Base-by-base conservation (phyloP, 2,888 invertebrate species). In the Callimorpha dominula region DNA sequence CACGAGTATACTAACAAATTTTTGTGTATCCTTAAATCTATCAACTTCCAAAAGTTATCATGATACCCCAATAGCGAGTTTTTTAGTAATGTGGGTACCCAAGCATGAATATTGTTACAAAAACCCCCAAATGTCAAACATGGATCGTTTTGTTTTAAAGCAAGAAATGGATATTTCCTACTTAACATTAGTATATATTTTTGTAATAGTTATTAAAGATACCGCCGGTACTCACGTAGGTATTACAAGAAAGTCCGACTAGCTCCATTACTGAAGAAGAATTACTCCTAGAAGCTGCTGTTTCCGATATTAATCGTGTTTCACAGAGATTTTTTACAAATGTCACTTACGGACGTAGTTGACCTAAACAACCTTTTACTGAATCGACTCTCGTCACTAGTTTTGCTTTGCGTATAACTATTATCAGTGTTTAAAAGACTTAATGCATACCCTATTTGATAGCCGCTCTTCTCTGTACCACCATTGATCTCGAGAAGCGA, bases 21-120 rank as follows among this genome's bases (percentile, higher is more conserved):
- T 82, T 70, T 92, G 68, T 86, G 83, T 81, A 79, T 93, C 54
- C 84, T 94, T 12, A 91, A 88, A 79, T 89, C 90, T 42, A 92
- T 92, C 60, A 84, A 84, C 5, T 80, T 84, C 46, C 77, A 64
- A 64, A 70, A 63, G 43, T 15, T 70, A 43, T 43, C 70, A 40
- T 64, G 54, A 70, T 70, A 15, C n/a, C 15, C 40, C 20, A 46
- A 67, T 9, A 20, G 11, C 7, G 5, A 46, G 43, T 40, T 20
- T 43, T 68, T 57, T 43, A n/a, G 12, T 49, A 62, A 43, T 14
- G 54, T 42, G 12, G 42, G 42, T 54, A 12, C 8, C n/a, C 4
- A 42, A n/a, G 31, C 50, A 65, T 1, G 50, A 17, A 11, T 11
- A 20, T 50, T 3, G 11, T 11, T 40, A 15, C 20, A 17, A 49